phyloP scores from a whole-genome alignment of 1,140 invertebrate genomes.

The Drosophila baimaii region DNA sequence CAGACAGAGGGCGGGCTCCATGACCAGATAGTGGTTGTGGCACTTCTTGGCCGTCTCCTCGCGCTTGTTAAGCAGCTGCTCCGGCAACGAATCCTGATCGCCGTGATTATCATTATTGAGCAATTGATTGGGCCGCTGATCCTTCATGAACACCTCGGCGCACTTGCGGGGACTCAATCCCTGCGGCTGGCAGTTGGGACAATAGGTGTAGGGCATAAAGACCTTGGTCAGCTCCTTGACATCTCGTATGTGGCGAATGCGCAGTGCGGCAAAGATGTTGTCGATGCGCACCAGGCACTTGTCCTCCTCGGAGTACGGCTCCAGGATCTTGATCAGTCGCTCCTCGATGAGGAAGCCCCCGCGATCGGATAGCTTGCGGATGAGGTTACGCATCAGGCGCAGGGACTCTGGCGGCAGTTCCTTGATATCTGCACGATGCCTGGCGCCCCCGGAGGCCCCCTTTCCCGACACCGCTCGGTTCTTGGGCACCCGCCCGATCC shows the following conservation, averaged over 20 bases:
- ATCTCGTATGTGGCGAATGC: constrained; percentile 85
- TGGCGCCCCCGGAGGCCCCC: constrained; percentile 3
- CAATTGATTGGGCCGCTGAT: constrained; percentile 16
- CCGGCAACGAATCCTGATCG: neutral
- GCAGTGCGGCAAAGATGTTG: constrained; percentile 87
- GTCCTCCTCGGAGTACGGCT: constrained; percentile 86
- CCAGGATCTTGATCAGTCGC: constrained; percentile 86
- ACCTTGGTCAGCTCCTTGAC: constrained; percentile 85
- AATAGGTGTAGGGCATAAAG: constrained; percentile 87
- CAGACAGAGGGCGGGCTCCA: constrained; percentile 86
- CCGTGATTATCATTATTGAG: accelerated
- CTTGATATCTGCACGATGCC: constrained; percentile 23
- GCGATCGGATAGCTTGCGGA: constrained; percentile 85
- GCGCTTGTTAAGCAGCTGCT: constrained; percentile 2
- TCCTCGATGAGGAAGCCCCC: constrained; percentile 88
- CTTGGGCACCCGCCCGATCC: constrained; percentile 61
- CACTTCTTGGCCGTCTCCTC: constrained; percentile 25
- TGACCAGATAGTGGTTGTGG: constrained; percentile 85
- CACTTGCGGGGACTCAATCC: constrained; percentile 64
- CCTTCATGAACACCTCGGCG: constrained; percentile 65
- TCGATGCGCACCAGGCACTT: constrained; percentile 88
- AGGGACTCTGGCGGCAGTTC: constrained; percentile 55
- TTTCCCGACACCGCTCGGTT: constrained; percentile 19
- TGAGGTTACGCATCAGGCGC: constrained; percentile 84
- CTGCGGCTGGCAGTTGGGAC: constrained; percentile 85